These are phyloP conservation scores for Petrocephalus schoutedeni DNA, from an alignment of 2,797 vertebrate species.

Conservation along the genomic window DNA sequence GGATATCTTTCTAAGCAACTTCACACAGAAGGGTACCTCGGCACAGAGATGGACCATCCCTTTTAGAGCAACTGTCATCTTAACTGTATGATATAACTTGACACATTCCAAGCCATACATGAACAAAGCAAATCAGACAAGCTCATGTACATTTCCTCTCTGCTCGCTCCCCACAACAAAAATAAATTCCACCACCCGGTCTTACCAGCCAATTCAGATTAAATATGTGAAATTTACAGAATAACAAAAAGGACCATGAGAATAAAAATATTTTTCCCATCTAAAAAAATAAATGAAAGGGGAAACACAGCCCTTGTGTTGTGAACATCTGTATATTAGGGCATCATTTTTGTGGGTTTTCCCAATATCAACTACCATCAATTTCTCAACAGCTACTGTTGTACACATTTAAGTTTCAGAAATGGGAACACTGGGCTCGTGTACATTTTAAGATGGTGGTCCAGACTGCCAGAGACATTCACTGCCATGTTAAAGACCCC, in stretches of 20 bases:
- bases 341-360: not conserved
- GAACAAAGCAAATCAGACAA: not conserved
- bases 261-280: not conserved
- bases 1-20: not conserved
- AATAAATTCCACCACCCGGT: not conserved
- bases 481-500: not conserved
- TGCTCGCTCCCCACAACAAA: not conserved
- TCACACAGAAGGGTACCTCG: not conserved
- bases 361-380: not conserved
- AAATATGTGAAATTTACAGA: not conserved
- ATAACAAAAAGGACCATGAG: not conserved
- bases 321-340: not conserved
- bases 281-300: not conserved
- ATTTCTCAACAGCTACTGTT: not conserved
- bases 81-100: not conserved
- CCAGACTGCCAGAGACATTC: not conserved
- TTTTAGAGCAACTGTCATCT: not conserved
- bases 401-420: not conserved
- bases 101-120: not conserved
- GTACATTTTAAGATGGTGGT: not conserved
- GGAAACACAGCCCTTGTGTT: not conserved
- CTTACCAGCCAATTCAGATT: not conserved
- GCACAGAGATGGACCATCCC: not conserved
- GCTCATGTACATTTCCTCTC: not conserved
- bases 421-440: not conserved